Evolutionary conservation across 2,888 invertebrate genomes (phyloP).

Genomic region (Stenolophus ochropezus): DNA sequence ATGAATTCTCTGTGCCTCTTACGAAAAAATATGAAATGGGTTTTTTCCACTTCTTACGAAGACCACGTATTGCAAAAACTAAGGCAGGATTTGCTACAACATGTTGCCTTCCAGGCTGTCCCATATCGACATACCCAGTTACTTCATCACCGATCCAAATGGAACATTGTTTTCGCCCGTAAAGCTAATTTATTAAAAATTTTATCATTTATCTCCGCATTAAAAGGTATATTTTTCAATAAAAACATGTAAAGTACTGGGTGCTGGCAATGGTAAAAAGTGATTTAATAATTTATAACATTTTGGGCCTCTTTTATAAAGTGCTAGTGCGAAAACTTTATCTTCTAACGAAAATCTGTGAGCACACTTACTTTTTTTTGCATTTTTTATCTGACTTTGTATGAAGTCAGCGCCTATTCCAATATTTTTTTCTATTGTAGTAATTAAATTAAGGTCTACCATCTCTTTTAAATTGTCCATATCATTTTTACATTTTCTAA

Average conservation of each 20-base stretch:
- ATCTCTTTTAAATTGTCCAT: background rate
- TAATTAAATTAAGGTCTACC: background rate
- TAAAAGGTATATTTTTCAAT: constrained; percentile 20
- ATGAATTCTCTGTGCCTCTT: constrained; percentile 54
- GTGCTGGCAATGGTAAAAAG: background rate
- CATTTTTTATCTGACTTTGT: background rate
- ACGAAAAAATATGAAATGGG: constrained; percentile 62
- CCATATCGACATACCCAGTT: constrained; percentile 62
- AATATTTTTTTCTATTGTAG: background rate
- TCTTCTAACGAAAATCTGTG: background rate
- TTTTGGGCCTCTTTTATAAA: constrained; percentile 14
- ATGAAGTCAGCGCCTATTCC: background rate
- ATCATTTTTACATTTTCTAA: background rate
- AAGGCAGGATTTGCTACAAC: constrained; percentile 62
- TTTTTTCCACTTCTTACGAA: constrained; percentile 63
- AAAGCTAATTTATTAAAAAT: constrained; percentile 1
- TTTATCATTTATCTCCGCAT: background rate
- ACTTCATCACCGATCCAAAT: constrained; percentile 42
- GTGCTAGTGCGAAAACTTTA: background rate
- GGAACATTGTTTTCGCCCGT: background rate
- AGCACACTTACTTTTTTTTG: background rate
- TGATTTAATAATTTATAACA: constrained; percentile 7
- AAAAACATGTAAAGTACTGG: background rate
- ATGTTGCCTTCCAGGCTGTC: constrained; percentile 58
- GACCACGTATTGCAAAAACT: constrained; percentile 63